A percentile compares a stretch with the other conserved stretches of the same genome.
phyloP scores from a whole-genome alignment of 2,797 vertebrate genomes.

The Chelidonichthys spinosus region DNA sequence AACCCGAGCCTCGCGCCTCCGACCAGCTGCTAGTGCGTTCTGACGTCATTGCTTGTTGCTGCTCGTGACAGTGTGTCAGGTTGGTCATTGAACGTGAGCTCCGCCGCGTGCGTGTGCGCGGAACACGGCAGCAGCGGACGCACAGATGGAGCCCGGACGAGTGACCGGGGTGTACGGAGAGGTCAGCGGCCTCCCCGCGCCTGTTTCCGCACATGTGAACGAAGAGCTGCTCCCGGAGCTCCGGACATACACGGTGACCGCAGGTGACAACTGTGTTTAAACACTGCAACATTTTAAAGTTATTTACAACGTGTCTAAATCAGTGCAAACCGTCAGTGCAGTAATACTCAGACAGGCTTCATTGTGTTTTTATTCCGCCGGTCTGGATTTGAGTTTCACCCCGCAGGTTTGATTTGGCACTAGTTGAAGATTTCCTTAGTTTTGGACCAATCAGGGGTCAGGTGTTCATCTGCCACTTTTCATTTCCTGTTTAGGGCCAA shows the following conservation, averaged over 20 bases:
- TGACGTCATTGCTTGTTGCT: background rate
- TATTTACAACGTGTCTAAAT: too few relatives aligned
- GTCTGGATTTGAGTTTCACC: too few relatives aligned
- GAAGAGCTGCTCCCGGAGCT: slow-evolving; percentile 45
- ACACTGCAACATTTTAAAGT: too few relatives aligned
- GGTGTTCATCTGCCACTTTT: too few relatives aligned
- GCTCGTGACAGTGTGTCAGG: too few relatives aligned
- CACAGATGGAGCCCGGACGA: slow-evolving; percentile 54
- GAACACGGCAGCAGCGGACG: background rate
- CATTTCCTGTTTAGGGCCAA: too few relatives aligned
- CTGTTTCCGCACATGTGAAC: slow-evolving; percentile 67
- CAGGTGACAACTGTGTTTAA: slow-evolving; percentile 60
- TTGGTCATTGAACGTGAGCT: background rate
- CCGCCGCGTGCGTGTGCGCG: background rate
- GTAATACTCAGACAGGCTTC: too few relatives aligned
- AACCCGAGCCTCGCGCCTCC: background rate
- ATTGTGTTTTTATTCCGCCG: too few relatives aligned
- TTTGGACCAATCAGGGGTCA: too few relatives aligned
- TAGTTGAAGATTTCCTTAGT: too few relatives aligned
- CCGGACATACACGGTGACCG: slow-evolving; percentile 62
- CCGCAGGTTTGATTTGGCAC: too few relatives aligned
- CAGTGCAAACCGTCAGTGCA: too few relatives aligned
- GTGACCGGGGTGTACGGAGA: slow-evolving; percentile 71
- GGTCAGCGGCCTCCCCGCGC: slow-evolving; percentile 66
- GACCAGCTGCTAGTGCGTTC: background rate